Base-by-base conservation (phyloP, 2,113 vertebrate genomes). In the Sphaerodactylus townsendi region DNA sequence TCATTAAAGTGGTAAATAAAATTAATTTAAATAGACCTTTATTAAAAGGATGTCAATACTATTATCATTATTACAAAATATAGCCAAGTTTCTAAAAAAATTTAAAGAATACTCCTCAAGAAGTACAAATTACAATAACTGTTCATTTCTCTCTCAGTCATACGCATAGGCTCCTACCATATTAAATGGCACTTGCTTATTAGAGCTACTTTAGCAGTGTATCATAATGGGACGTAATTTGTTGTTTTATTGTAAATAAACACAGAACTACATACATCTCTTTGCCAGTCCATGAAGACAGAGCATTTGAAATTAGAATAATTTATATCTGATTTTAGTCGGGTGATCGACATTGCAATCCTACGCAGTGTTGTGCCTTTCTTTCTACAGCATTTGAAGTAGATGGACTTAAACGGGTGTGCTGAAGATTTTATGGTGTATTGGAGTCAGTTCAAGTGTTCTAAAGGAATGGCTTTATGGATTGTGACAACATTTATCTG, bases 231-330 rank as follows among this genome's bases (percentile, higher is more conserved):
- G 41, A 62, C 53, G 79, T 9, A 53, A 39, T 64, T 30, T 25
- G 81, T 72, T 21, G 15, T 4, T 73, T 50, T 62, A 69, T 39
- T 44, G 46, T 0, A 65, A 78, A 39, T 1, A 8, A 72, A 35
- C 23, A 23, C 53, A 83, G 74, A 15, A 4, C 2, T 14, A 19
- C 0, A 0, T 3, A 14, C 0, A 0, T n/a, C 28, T 70, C 19
- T 4, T 64, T 19, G 11, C 39, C 69, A 73, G 30, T 41, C 35
- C 2, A 33, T 73, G 56, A 39, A 64, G n/a, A 48, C 15, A 10
- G 48, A 35, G 10, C 70, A 25, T 23, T 44, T 72, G 19, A 39
- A 39, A 37, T 77, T 72, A 48, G 7, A 62, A 62, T 62, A 17
- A 21, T 56, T 10, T 37, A 28, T 25, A 28, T 35, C 7, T 13